Evolutionary conservation across 2,113 vertebrate species (phyloP).

Genomic region (Pongo pygmaeus): DNA sequence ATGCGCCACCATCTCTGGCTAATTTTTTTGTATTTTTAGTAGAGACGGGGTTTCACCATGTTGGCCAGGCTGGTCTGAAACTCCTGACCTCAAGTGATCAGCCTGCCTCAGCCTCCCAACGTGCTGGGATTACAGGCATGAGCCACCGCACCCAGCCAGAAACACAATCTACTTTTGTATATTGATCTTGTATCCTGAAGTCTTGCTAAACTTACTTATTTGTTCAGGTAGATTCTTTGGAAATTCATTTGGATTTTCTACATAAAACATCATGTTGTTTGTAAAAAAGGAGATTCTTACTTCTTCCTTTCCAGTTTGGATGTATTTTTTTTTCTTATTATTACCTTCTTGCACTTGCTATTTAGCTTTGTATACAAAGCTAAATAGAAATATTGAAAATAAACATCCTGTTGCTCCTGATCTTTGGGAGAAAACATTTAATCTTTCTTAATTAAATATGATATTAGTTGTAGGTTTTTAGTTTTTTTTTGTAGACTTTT

Average conservation of each 20-base stretch:
- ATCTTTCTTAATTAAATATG: background rate
- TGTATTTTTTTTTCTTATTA: too few species aligned
- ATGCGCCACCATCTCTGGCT: too few species aligned
- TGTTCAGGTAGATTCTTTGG: background rate
- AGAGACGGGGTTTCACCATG: too few species aligned
- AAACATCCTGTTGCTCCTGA: too few species aligned
- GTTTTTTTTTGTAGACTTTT: background rate
- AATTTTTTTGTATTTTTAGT: too few species aligned
- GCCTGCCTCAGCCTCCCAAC: too few species aligned
- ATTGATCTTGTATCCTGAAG: background rate
- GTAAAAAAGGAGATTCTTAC: background rate
- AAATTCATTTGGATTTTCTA: background rate
- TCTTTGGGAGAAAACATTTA: background rate
- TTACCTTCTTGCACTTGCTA: too few species aligned
- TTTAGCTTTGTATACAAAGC: background rate
- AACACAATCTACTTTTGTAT: background rate
- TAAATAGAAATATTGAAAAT: background rate
- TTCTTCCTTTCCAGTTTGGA: too few species aligned
- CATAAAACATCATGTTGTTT: background rate
- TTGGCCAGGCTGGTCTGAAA: too few species aligned
- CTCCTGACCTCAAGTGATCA: too few species aligned
- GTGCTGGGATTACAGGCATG: too few species aligned
- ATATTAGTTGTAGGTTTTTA: background rate
- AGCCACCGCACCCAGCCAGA: too few species aligned
- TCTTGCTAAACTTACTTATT: background rate